Percentiles rank a stretch among this genome's conserved stretches.
Conservation (phyloP, 1,140 invertebrate genomes). For the Trissolcus basalis region DNA sequence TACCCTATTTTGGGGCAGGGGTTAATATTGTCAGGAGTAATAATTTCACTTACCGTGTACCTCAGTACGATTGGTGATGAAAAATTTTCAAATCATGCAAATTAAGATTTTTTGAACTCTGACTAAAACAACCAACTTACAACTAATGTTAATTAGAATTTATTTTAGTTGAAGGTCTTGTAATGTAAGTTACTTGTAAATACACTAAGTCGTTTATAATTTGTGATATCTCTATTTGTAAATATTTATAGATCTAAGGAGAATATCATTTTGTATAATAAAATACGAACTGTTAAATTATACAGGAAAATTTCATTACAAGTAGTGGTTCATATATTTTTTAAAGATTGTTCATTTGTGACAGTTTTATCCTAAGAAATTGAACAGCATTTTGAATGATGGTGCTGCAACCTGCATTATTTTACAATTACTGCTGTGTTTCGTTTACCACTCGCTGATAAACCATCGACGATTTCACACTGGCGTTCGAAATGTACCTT, state of each 20-base stretch:
- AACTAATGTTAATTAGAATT: background rate
- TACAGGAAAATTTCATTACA: too few species aligned
- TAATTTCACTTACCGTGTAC: slow-evolving; percentile 89
- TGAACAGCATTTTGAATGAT: too few species aligned
- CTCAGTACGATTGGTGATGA: slow-evolving; percentile 84
- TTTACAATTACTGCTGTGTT: too few species aligned
- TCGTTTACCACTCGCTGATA: too few species aligned
- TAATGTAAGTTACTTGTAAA: background rate
- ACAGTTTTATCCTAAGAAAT: too few species aligned
- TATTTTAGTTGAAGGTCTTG: background rate
- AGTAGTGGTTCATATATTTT: too few species aligned
- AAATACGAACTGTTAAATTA: background rate
- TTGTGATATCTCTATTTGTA: slow-evolving; percentile 2
- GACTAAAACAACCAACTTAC: slow-evolving; percentile 1
- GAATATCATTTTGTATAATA: slow-evolving; percentile 2
- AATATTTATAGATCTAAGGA: background rate
- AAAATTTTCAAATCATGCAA: too few species aligned
- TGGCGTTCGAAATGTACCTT: too few species aligned
- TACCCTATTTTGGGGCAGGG: slow-evolving; percentile 94
- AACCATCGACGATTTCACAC: too few species aligned
- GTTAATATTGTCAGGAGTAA: slow-evolving; percentile 88
- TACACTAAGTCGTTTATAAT: slow-evolving; percentile 1
- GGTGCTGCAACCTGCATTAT: too few species aligned
- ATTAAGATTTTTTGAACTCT: background rate
- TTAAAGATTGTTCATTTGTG: too few species aligned